A percentile compares a stretch with the other conserved stretches of the same genome.
phyloP scores from a whole-genome alignment of 1,140 invertebrate genomes.

The Nephila pilipes region DNA sequence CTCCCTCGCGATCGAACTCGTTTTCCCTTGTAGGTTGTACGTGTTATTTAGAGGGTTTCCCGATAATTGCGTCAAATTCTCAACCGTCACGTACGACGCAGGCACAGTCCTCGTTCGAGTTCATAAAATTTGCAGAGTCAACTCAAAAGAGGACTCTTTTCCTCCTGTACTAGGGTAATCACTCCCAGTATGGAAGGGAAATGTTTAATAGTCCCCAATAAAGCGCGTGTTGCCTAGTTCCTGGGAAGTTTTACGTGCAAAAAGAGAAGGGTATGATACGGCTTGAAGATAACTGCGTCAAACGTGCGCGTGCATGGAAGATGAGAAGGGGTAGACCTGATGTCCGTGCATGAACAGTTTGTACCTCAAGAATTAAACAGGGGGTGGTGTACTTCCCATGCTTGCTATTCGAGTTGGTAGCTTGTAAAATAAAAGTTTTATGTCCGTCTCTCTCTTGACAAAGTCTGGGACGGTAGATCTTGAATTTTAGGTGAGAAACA shows the following conservation, averaged over 20 bases:
- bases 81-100: slow-evolving; percentile 54
- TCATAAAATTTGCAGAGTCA: slow-evolving; percentile 76
- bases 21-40: slow-evolving; percentile 18
- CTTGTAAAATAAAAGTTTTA: slow-evolving; percentile 75
- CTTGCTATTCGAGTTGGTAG: slow-evolving; percentile 45
- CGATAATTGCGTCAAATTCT: slow-evolving; percentile 73
- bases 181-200: slow-evolving; percentile 53
- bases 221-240: background rate
- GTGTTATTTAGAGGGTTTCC: slow-evolving; percentile 62
- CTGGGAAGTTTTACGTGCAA: slow-evolving; percentile 68
- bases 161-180: slow-evolving; percentile 56
- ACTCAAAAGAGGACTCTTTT: slow-evolving; percentile 39
- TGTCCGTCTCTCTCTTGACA: background rate
- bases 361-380: slow-evolving; percentile 19
- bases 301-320: slow-evolving; percentile 68
- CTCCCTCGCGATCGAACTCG: slow-evolving; percentile 6
- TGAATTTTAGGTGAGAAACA: background rate
- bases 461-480: background rate
- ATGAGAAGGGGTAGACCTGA: slow-evolving; percentile 8
- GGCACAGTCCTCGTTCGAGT: slow-evolving; percentile 36
- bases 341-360: background rate
- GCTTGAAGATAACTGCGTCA: slow-evolving; percentile 32
- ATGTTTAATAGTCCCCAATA: slow-evolving; percentile 74
- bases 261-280: slow-evolving; percentile 37
- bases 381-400: background rate